Evolutionary conservation across 1,140 invertebrate genomes (phyloP), one percentile per base, ranked within the genome.

Genomic region (Cepaea nemoralis): DNA sequence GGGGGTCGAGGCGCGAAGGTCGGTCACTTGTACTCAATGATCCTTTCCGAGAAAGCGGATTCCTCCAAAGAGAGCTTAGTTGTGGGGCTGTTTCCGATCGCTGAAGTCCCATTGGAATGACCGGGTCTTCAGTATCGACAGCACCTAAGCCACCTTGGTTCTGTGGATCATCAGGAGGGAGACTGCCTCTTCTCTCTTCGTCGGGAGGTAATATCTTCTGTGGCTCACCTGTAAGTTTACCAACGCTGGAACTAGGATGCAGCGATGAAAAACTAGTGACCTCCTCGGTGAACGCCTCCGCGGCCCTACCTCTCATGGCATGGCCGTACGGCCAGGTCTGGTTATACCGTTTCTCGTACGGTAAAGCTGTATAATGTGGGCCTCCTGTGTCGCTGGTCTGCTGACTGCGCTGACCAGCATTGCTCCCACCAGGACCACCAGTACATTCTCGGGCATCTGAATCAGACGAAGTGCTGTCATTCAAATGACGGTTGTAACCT

Each of bases 1-100:
- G 87, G 19, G 88, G 86, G 81, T 90, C 89, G 12, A 91, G 76
- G 37, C 90, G 66, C 1, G 87, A 88, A 0, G 87, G 88, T 50
- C 85, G 85, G 33, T 91, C 89, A 85, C 88, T 90, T 59, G 85
- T 81, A 40, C 78, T 80, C 1, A 10, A 22, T 69, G 77, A 79
- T 2, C 40, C 45, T 63, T 55, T 39, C 35, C 40, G 27, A 42
- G n/a, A 48, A 12, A 16, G 2, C 22, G 27, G 35, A 33, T 71
- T 19, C 24, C 35, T 42, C 1, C 37, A 24, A 6, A 73, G n/a
- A 24, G 66, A 35, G 0, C 42, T 79, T n/a, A 69, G 55, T 12
- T 79, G 27, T 12, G 66, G 77, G 22, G 63, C 59, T 1, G 59
- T 79, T n/a, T 79, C 39, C 45, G 75, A 77, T 33, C 75, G 75